Conservation (phyloP, 1,140 invertebrate species). For the Trichonephila clavipes region DNA sequence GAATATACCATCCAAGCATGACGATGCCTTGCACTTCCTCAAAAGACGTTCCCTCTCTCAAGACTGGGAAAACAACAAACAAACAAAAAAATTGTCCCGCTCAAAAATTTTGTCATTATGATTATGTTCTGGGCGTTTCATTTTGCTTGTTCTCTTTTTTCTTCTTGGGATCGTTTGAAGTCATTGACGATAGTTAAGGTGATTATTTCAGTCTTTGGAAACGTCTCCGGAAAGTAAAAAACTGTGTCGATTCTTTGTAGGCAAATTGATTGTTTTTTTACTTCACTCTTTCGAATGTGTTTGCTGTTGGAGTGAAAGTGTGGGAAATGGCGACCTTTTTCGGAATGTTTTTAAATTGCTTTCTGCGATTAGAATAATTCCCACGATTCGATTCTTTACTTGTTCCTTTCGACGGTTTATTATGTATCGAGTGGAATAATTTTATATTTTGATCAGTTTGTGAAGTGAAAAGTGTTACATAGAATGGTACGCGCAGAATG, state of each 20-base stretch:
- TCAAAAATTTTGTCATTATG: slow-evolving; percentile 51
- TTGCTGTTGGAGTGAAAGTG: background rate
- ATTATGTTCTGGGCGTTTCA: background rate
- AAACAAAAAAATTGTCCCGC: slow-evolving; percentile 7
- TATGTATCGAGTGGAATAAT: background rate
- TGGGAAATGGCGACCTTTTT: slow-evolving; percentile 10
- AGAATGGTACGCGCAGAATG: background rate
- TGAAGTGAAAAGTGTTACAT: background rate
- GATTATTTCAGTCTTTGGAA: slow-evolving; percentile 29
- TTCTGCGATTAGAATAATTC: background rate
- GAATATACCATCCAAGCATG: slow-evolving; percentile 36
- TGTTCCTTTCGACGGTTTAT: background rate
- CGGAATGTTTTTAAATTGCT: background rate
- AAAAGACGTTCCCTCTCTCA: slow-evolving; percentile 49
- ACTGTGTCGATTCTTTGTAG: slow-evolving; percentile 16
- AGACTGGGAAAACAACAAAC: slow-evolving; percentile 14
- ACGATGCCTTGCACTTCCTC: slow-evolving; percentile 58
- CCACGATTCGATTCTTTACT: slow-evolving; percentile 7
- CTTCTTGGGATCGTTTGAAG: slow-evolving; percentile 42
- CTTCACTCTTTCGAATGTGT: background rate
- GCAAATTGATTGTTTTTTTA: background rate
- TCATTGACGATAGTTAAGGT: slow-evolving; percentile 26
- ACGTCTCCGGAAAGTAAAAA: slow-evolving; percentile 39
- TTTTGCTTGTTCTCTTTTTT: slow-evolving; percentile 11
- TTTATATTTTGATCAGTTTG: background rate